A percentile compares a stretch with the other conserved stretches of the same genome.
Conservation (phyloP, 2,113 vertebrate species). For the Thunnus thynnus region DNA sequence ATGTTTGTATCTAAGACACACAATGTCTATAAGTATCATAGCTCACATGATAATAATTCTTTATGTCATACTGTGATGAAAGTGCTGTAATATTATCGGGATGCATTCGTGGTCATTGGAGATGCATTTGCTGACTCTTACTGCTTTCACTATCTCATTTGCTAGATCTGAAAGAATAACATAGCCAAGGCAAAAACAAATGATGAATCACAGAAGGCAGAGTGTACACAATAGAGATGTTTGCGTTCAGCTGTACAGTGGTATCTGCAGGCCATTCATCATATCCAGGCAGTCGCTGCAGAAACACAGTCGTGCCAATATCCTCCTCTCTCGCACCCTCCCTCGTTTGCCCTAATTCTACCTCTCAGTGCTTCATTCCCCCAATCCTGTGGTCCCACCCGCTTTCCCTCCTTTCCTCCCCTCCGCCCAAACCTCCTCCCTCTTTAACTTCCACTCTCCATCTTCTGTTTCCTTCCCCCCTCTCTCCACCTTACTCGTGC, state of each 20-base stretch:
- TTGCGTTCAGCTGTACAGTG: constrained; percentile 37
- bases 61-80: not conserved
- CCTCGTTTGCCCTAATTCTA: constrained; percentile 50
- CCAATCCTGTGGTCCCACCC: constrained; percentile 5
- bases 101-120: constrained; percentile 10
- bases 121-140: constrained; percentile 25
- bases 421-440: constrained; percentile 19
- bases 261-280: constrained; percentile 69
- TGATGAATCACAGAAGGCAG: constrained; percentile 47
- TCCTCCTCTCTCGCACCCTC: constrained; percentile 6
- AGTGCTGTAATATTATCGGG: not conserved
- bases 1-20: not conserved
- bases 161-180: constrained; percentile 10
- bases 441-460: constrained; percentile 5
- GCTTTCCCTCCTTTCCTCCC: constrained; percentile 22
- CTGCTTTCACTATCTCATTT: constrained; percentile 23
- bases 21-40: not conserved
- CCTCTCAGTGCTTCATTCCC: constrained; percentile 30
- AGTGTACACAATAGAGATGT: constrained; percentile 55
- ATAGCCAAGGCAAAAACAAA: constrained; percentile 19
- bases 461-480: constrained; percentile 11
- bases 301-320: constrained; percentile 37
- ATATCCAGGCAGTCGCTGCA: constrained; percentile 53
- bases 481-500: not conserved
- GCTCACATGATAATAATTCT: not conserved